Percentiles rank a stretch among this genome's conserved stretches.
Conservation (phyloP, 2,888 invertebrate species). For the Trichogramma evanescens region DNA sequence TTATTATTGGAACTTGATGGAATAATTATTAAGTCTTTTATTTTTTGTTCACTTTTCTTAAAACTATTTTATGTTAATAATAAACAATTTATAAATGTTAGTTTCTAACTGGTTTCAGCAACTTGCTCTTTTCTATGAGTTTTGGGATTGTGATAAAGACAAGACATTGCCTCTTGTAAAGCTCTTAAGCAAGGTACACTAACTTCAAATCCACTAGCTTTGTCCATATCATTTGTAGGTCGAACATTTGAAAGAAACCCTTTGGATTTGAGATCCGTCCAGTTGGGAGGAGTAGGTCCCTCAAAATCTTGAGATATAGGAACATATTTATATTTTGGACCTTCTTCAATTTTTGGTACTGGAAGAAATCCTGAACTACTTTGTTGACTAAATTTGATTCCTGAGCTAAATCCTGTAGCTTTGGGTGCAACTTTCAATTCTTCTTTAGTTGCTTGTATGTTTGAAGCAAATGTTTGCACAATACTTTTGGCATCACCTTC, state of each 20-base stretch:
- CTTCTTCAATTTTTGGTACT: constrained; percentile 68
- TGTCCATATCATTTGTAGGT: constrained; percentile 64
- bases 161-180: constrained; percentile 79
- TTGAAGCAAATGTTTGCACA: constrained; percentile 70
- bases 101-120: background rate
- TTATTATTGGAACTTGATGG: too few species aligned
- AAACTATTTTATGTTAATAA: background rate
- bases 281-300: constrained; percentile 67
- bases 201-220: constrained; percentile 82
- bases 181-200: constrained; percentile 78
- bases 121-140: constrained; percentile 21
- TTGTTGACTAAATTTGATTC: constrained; percentile 71
- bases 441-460: constrained; percentile 60
- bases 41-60: background rate
- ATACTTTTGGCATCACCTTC: constrained; percentile 85
- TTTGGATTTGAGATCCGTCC: constrained; percentile 56
- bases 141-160: constrained; percentile 54
- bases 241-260: constrained; percentile 74
- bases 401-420: constrained; percentile 75
- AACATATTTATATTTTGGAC: constrained; percentile 66
- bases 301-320: constrained; percentile 48
- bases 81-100: background rate
- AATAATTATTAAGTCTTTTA: background rate
- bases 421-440: constrained; percentile 52
- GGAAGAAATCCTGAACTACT: constrained; percentile 58